Evolutionary conservation across 2,113 vertebrate genomes (phyloP).

Genomic region (Eclectus roratus): DNA sequence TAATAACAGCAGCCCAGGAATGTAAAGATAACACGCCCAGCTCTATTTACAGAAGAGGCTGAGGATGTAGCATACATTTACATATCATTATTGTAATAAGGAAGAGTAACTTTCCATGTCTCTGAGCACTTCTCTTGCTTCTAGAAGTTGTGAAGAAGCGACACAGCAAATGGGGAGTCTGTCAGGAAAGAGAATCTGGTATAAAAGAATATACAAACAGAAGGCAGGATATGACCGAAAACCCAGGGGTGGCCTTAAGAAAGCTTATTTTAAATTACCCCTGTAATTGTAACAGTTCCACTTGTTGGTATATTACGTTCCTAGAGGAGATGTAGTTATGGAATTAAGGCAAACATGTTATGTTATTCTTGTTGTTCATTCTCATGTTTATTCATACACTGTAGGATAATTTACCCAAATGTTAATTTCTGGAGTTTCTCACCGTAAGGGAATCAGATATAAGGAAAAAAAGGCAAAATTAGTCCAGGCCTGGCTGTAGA

Average conservation of each 20-base stretch:
- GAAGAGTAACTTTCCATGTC: conserved; percentile 33
- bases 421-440: background rate
- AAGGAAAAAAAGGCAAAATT: background rate
- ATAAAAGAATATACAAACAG: background rate
- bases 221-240: background rate
- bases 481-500: background rate
- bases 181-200: background rate
- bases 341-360: background rate
- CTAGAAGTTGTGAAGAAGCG: background rate
- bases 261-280: background rate
- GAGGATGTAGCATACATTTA: conserved; percentile 45
- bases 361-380: background rate
- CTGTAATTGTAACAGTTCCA: background rate
- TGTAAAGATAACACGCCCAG: background rate
- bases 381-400: background rate
- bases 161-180: background rate
- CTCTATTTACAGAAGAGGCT: conserved; percentile 48
- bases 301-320: background rate
- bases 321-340: background rate
- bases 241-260: background rate
- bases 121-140: background rate
- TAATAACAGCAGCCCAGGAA: conserved; percentile 6
- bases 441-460: background rate
- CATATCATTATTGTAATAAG: conserved; percentile 22
- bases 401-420: background rate